Evolutionary conservation across 2,888 invertebrate genomes (phyloP), one percentile per base, ranked within the genome.

Genomic region (Zonitis immaculata): DNA sequence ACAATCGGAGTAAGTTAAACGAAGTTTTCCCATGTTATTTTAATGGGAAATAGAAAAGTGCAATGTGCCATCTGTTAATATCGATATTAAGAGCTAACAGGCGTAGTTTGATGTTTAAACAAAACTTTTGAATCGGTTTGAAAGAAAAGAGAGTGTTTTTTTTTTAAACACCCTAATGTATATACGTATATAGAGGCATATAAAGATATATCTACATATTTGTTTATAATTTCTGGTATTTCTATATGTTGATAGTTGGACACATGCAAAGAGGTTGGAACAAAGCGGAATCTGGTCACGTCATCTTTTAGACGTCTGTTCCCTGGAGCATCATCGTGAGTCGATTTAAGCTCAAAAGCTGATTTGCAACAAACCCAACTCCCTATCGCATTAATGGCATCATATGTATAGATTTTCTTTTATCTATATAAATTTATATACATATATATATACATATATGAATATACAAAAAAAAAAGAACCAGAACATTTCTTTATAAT

Each of bases 321-420:
- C 50, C 54, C 50, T 39, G 35, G 46, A 54, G 54, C 54, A 54
- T 54, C 50, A 54, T 50, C 54, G 49, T 50, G 54, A 50, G 50
- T 54, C 46, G 54, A 54, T 54, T 54, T 50, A 47, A 54, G 50
- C 50, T 54, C 50, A 54, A 54, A 54, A 54, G 50, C 54, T 54
- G 54, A 54, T 54, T 54, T 54, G 54, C 54, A 55, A 51, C 52
- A 52, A 55, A 54, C 5, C 61, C 59, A 47, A 39, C 44, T 26
- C 57, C 62, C 27, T 66, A 68, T 56, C 44, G 53, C 26, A 58
- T 61, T 35, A 46, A 49, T 46, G 46, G 46, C 53, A 53, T 53
- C 53, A 45, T 49, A 52, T 42, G 46, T 51, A 51, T 47, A 47
- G 47, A 30, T 46, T 32, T 22, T 44, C 44, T 32, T 32, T 32